These are phyloP conservation scores for Nycticorax nycticorax DNA, from an alignment of 2,113 vertebrate species.

Conservation along the genomic window DNA sequence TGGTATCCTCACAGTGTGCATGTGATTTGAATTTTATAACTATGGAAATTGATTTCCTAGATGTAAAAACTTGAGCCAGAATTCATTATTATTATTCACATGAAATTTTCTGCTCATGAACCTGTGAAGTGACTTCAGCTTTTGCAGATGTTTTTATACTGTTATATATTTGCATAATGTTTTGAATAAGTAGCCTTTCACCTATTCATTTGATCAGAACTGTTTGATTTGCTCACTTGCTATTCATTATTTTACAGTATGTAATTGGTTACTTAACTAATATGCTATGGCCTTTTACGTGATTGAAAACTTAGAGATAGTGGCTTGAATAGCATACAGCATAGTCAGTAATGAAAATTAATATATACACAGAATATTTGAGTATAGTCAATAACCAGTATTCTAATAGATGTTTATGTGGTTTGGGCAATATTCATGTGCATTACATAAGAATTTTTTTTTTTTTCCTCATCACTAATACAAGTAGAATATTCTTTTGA, in stretches of 20 bases:
- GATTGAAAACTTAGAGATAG: background rate
- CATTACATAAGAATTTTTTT: background rate
- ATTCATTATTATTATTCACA: background rate
- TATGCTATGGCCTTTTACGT: background rate
- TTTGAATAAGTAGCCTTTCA: slow-evolving; percentile 11
- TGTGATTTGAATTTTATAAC: background rate
- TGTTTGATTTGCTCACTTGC: background rate
- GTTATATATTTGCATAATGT: background rate
- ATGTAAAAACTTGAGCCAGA: background rate
- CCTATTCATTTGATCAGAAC: background rate
- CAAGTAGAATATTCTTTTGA: background rate
- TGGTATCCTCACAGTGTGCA: background rate
- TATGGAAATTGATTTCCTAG: background rate
- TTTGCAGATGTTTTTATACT: background rate
- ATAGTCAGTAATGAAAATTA: background rate
- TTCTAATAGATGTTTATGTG: background rate
- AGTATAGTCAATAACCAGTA: background rate
- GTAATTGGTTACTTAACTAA: background rate
- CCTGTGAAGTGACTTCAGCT: background rate
- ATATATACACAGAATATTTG: background rate
- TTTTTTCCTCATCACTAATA: background rate
- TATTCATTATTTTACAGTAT: background rate
- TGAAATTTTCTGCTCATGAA: background rate
- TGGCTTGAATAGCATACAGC: background rate
- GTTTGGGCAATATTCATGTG: background rate